Evolutionary conservation across 2,113 vertebrate species (phyloP), one percentile per base, ranked within the genome.

Genomic region (Hepsetus odoe): DNA sequence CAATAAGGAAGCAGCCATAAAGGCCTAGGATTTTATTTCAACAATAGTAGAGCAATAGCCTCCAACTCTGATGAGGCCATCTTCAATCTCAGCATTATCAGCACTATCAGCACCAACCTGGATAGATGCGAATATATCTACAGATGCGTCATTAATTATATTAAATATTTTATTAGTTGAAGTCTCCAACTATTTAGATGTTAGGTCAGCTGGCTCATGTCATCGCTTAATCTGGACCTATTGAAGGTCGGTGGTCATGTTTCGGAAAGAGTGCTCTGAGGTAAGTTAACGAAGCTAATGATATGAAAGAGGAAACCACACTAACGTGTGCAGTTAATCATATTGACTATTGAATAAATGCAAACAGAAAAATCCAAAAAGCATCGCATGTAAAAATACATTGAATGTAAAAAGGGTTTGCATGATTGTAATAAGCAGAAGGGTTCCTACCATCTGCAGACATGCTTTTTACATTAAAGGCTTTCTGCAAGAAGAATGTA

Each of bases 11-110:
- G 49, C 42, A 53, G 46, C 30, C 32, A 59, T 77, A 66, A 70
- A 80, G 20, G 73, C 42, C 16, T 38, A 28, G 65, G 56, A 20
- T 26, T 30, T 53, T 5, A 66, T 76, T 64, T 77, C 51, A 61
- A 80, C 62, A 83, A 73, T 33, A 73, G 62, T 28, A 42, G 10
- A 28, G 33, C 56, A 28, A 65, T 49, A 33, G 40, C 26, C 59
- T 64, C 14, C 18, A 55, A 68, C 9, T 35, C 33, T 71, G 9
- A 69, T 66, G 38, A 42, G 40, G 40, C 40, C 40, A 42, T 1
- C 11, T 33, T 24, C 6, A 33, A 22, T 2, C 20, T 74, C 33
- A 55, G 35, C 24, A 44, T 38, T 32, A 11, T 33, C 18, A 42
- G 28, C 13, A 59, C 9, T 12, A 3, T 16, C 2, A 35, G 46